Evolutionary conservation across 2,888 invertebrate genomes (phyloP), one percentile per base, ranked within the genome.

Genomic region (Phragmatobia fuliginosa): DNA sequence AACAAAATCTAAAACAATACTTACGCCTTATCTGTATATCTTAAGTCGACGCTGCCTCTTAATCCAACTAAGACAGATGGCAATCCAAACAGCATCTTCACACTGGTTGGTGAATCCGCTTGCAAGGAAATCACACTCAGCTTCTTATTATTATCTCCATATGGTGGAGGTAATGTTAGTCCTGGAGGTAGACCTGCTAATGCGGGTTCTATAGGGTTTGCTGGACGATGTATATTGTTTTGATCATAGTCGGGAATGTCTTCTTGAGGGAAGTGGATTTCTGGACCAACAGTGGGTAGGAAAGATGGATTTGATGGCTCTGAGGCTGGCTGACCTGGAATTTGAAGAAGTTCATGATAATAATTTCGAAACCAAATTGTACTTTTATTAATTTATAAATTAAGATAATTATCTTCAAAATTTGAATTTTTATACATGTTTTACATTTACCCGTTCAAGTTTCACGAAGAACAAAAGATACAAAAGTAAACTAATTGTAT

Each of bases 31-130:
- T 97, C 97, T 14, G 98, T 98, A 88, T 98, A 98, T 86, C 98
- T 96, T 73, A 98, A 95, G 90, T 98, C 98, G 4, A 98, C 98
- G 76, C 98, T 96, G 69, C 98, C 98, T 83, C 98, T 97, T 61
- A 98, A 95, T 38, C 98, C 98, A 14, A 98, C 98, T 78, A 98
- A 96, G 2, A 98, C 96, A 31, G 96, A 95, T 0, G 98, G 98
- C 16, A 98, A 97, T 6, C 97, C 97, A 88, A 98, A 98, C 18
- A 98, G 96, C 86, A 98, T 96, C 76, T 97, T 97, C 14, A 98
- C 97, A 41, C 97, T 97, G 31, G 97, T 96, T 0, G 97, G 96
- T 79, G 98, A 97, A 70, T 98, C 95, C 4, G 98, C 96, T 88
- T 97, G 97, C 77, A 98, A 87, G 0, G 96, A 95, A 56, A 96